Evolutionary conservation across 2,797 vertebrate species (phyloP).

Genomic region (Acestrorhynchus altus): DNA sequence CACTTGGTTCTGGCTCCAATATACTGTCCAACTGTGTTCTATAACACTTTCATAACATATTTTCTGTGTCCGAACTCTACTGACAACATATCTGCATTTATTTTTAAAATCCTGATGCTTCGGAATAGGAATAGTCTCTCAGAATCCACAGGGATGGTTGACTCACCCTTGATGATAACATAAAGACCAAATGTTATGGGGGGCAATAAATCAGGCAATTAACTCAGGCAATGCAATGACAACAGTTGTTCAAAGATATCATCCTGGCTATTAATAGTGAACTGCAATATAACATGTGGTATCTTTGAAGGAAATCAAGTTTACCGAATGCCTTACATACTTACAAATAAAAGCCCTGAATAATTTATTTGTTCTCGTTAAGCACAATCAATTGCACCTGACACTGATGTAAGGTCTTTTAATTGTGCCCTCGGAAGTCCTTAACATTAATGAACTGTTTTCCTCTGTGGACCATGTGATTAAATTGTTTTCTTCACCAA

Average conservation of each 20-base stretch:
- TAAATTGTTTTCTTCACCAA: conserved; percentile 66
- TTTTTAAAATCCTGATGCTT: neutral
- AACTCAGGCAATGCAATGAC: neutral
- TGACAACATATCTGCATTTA: neutral
- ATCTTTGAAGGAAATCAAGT: neutral
- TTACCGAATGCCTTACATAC: neutral
- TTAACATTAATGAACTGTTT: conserved; percentile 74
- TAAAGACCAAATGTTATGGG: neutral
- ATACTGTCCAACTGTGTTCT: neutral
- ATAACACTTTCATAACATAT: neutral
- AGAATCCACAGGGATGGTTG: neutral
- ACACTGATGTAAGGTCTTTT: conserved; percentile 75
- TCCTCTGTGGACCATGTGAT: conserved; percentile 60
- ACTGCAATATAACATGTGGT: conserved; percentile 1
- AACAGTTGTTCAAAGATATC: neutral
- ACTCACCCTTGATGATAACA: neutral
- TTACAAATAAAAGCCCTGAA: conserved; percentile 60
- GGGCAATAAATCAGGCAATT: neutral
- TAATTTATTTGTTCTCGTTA: conserved; percentile 80
- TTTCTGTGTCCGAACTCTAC: neutral
- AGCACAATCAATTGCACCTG: conserved; percentile 77
- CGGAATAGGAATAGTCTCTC: neutral
- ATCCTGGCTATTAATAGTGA: neutral
- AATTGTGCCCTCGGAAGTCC: conserved; percentile 72
- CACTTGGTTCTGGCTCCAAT: neutral